Conservation (phyloP, 1,140 invertebrate genomes). For the Trachymyrmex septentrionalis region DNA sequence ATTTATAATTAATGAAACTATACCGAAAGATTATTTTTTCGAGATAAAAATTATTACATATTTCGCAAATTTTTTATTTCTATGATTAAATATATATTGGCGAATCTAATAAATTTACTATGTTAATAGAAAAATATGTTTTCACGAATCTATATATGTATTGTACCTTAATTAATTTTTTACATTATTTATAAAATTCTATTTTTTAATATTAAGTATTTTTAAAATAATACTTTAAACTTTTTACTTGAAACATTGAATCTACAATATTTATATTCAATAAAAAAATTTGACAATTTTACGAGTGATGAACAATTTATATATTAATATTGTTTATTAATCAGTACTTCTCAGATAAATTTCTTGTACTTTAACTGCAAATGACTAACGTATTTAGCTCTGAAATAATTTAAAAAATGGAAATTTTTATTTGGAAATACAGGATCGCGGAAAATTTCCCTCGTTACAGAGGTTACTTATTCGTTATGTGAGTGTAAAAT, state of each 20-base stretch:
- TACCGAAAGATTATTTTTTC: slow-evolving; percentile 1
- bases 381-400: not conserved
- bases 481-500: slow-evolving; percentile 4
- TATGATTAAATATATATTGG: not conserved
- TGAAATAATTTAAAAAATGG: not conserved
- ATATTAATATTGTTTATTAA: not conserved
- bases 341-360: not conserved
- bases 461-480: slow-evolving; percentile 16
- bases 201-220: slow-evolving; percentile 1
- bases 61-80: not conserved
- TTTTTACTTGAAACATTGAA: not conserved
- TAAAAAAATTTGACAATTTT: slow-evolving; percentile 7
- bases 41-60: not conserved
- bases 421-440: not conserved
- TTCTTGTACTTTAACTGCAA: slow-evolving; percentile 3
- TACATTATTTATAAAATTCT: not conserved
- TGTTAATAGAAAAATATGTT: not conserved
- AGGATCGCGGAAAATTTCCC: not conserved
- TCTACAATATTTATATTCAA: not conserved
- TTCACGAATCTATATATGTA: not conserved
- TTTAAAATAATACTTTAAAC: not conserved
- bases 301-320: not conserved
- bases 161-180: not conserved
- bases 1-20: not conserved
- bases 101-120: not conserved